Percentiles rank a stretch among this genome's conserved stretches.
phyloP scores from a whole-genome alignment of 2,888 invertebrate species.

The Capitulum mitella region DNA sequence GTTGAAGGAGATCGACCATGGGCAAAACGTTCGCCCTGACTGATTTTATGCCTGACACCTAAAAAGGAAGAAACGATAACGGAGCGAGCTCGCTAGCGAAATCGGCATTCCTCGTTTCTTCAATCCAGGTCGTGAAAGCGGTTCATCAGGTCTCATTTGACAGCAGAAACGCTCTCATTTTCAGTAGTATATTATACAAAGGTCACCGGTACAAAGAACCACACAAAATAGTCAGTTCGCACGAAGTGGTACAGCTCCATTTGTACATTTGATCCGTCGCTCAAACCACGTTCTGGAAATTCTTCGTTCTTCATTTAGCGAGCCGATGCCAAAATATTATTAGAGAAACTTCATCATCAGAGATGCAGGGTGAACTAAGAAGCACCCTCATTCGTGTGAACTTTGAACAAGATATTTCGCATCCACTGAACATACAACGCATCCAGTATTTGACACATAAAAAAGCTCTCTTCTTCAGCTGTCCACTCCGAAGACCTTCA shows the following conservation, averaged over 20 bases:
- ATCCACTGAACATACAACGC: no score
- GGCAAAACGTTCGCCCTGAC: no score
- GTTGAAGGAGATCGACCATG: no score
- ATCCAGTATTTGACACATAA: no score
- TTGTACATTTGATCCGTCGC: conserved; percentile 4
- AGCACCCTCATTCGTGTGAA: neutral
- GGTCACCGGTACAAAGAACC: neutral
- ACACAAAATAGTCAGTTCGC: neutral
- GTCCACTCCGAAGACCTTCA: no score
- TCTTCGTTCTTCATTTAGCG: no score
- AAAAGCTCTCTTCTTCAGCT: no score
- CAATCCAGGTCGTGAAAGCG: no score
- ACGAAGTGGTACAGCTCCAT: neutral
- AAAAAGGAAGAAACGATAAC: neutral
- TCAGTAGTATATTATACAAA: neutral
- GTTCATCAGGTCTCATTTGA: neutral
- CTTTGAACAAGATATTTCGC: neutral
- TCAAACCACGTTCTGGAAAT: neutral
- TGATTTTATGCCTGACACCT: no score
- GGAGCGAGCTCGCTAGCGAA: neutral
- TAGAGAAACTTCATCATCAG: no score
- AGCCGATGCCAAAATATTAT: no score
- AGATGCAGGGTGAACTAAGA: neutral
- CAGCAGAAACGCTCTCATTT: neutral
- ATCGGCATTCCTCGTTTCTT: no score